phyloP scores from a whole-genome alignment of 64 coral and sea anemone genomes.

The Montipora foliosa region DNA sequence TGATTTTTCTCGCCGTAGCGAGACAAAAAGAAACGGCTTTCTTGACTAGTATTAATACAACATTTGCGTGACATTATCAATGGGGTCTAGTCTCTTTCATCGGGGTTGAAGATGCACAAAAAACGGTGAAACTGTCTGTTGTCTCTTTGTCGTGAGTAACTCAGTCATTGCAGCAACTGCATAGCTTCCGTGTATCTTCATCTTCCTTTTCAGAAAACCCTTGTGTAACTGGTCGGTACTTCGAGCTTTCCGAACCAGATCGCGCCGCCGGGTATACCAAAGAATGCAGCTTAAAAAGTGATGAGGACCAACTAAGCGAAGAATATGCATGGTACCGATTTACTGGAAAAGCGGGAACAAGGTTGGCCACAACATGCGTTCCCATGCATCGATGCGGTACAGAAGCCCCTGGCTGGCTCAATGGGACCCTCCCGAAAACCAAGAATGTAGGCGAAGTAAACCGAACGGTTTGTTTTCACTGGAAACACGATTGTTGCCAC shows the following conservation, averaged over 20 bases:
- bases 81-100: no score
- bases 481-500: constrained; percentile 20
- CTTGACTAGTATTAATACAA: no score
- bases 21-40: no score
- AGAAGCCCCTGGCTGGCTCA: constrained; percentile 1
- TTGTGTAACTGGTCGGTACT: constrained; percentile 10
- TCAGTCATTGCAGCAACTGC: no score
- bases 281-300: background rate
- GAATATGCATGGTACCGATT: constrained; percentile 31
- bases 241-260: background rate
- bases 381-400: background rate
- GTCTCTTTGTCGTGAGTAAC: no score
- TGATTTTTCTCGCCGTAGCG: no score
- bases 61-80: no score
- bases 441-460: background rate
- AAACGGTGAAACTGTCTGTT: no score
- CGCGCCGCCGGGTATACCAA: background rate
- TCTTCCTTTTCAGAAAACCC: background rate
- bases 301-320: background rate
- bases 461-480: constrained; percentile 31
- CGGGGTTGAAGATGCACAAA: no score
- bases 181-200: no score
- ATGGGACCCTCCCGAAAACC: background rate
- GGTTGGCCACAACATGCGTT: constrained; percentile 31
- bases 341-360: constrained; percentile 1